Percentiles rank a stretch among this genome's conserved stretches.
Evolutionary conservation across 2,797 vertebrate species (phyloP).

Genomic region (Brachyrhaphis roseni): DNA sequence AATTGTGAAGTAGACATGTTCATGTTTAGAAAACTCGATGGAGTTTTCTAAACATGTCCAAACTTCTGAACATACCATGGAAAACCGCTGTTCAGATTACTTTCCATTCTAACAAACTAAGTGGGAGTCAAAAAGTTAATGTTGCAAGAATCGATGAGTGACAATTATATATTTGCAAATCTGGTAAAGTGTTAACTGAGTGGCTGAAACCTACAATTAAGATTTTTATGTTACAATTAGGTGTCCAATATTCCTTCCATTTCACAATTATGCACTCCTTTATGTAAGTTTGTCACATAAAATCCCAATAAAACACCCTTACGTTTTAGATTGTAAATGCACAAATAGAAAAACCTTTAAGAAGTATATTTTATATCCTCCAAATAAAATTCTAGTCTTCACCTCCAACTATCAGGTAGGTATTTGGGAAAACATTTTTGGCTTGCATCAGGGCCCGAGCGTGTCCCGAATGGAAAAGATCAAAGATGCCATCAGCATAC

Average conservation of each 20-base stretch:
- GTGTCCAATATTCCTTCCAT: neutral
- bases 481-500: constrained; percentile 98
- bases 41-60: neutral
- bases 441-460: constrained; percentile 98
- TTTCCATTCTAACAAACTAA: neutral
- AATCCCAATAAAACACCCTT: neutral
- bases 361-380: neutral
- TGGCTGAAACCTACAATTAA: neutral
- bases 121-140: neutral
- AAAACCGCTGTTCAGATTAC: neutral
- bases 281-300: neutral
- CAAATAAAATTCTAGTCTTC: constrained; percentile 49
- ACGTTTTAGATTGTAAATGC: neutral
- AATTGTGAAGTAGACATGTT: neutral
- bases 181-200: neutral
- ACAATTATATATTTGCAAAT: neutral
- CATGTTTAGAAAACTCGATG: neutral
- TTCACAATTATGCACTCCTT: neutral
- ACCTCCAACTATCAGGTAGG: constrained; percentile 97
- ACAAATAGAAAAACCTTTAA: neutral
- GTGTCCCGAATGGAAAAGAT: constrained; percentile 98
- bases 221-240: neutral
- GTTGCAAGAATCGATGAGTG: neutral
- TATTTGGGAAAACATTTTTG: constrained; percentile 97
- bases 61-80: neutral